phyloP scores from a whole-genome alignment of 2,888 invertebrate genomes.

The Notodonta ziczac region DNA sequence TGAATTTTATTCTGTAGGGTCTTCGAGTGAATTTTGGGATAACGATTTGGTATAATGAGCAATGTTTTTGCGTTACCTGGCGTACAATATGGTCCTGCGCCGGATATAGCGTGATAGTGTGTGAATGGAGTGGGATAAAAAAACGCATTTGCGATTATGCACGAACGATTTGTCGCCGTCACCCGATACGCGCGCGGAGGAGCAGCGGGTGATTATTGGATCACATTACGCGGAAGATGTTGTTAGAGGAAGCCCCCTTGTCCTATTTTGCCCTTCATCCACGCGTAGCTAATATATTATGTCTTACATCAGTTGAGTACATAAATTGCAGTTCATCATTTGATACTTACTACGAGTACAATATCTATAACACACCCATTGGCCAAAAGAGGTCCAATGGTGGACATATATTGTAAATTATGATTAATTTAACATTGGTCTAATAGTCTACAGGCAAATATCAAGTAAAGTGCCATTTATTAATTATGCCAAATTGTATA shows the following conservation, averaged over 20 bases:
- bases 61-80: constrained; percentile 69
- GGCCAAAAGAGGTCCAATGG: no score
- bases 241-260: constrained; percentile 47
- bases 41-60: constrained; percentile 58
- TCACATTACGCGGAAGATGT: constrained; percentile 68
- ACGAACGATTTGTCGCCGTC: constrained; percentile 80
- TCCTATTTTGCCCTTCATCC: constrained; percentile 16
- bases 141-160: constrained; percentile 80
- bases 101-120: constrained; percentile 74
- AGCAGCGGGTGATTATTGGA: constrained; percentile 72
- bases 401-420: no score
- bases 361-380: background rate
- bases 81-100: constrained; percentile 72
- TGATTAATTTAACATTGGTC: no score
- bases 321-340: background rate
- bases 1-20: constrained; percentile 43
- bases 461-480: no score
- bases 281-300: background rate
- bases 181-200: constrained; percentile 70
- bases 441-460: no score
- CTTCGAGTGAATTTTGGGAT: constrained; percentile 47
- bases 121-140: constrained; percentile 68
- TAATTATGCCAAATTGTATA: no score
- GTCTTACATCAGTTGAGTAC: background rate
- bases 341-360: background rate